Evolutionary conservation across 1,140 invertebrate genomes (phyloP).

Genomic region (Dendroctonus valens): DNA sequence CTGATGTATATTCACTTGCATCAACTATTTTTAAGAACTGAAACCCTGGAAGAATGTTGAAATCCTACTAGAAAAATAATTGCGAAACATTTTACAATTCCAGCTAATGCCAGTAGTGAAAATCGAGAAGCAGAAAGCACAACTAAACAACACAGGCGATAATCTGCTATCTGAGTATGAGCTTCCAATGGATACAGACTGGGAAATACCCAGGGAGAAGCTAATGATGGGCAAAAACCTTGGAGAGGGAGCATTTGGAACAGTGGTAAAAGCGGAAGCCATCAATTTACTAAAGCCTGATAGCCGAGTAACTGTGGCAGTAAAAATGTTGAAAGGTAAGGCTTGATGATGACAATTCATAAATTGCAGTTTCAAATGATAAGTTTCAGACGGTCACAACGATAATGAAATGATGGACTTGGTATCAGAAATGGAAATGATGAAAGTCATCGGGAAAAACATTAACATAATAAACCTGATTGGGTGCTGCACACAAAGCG

Average conservation of each 20-base stretch:
- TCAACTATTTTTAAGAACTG: no score
- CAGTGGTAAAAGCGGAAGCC: conserved; percentile 85
- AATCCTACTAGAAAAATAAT: no score
- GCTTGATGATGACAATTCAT: background rate
- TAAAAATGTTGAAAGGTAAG: conserved; percentile 96
- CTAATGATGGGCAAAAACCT: conserved; percentile 76
- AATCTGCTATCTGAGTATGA: conserved; percentile 90
- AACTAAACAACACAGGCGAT: conserved; percentile 57
- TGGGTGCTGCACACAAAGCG: conserved; percentile 94
- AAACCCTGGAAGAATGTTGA: no score
- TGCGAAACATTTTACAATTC: conserved; percentile 24
- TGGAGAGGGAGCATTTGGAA: conserved; percentile 94
- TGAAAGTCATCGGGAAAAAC: conserved; percentile 98
- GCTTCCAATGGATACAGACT: conserved; percentile 84
- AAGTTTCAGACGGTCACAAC: conserved; percentile 82
- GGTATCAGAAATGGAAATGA: conserved; percentile 98
- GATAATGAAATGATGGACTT: conserved; percentile 96
- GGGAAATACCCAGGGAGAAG: conserved; percentile 86
- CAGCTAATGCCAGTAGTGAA: conserved; percentile 80
- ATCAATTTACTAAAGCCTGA: conserved; percentile 68
- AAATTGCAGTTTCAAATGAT: no score
- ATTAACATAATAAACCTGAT: conserved; percentile 96
- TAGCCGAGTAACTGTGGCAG: conserved; percentile 79
- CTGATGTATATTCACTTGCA: no score
- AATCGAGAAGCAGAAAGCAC: conserved; percentile 80